Percentiles rank a stretch among this genome's conserved stretches.
phyloP scores from a whole-genome alignment of 2,113 vertebrate species.

The Protobothrops flavoviridis region DNA sequence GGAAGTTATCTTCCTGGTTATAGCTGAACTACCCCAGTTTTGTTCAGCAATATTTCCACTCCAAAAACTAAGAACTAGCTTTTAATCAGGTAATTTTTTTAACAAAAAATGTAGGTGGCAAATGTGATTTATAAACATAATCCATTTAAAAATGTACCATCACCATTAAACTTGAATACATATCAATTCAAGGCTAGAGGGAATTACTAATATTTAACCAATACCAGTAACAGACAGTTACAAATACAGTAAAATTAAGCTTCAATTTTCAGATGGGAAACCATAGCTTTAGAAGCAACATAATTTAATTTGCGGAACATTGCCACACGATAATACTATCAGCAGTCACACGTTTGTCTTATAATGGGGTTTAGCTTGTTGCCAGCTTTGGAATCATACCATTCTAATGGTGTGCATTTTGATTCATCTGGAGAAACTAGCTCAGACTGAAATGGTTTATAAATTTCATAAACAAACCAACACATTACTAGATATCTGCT shows the following conservation, averaged over 20 bases:
- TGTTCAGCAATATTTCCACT: background rate
- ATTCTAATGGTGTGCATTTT: background rate
- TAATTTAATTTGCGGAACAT: background rate
- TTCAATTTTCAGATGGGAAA: background rate
- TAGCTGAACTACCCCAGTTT: background rate
- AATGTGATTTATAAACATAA: background rate
- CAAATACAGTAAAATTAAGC: background rate
- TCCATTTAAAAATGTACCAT: background rate
- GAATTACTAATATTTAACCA: background rate
- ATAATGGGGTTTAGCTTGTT: background rate
- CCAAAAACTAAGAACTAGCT: background rate
- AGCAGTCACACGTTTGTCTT: background rate
- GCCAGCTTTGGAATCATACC: background rate
- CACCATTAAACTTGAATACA: background rate
- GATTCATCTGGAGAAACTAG: conserved; percentile 3
- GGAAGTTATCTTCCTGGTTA: conserved; percentile 23
- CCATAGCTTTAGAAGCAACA: background rate
- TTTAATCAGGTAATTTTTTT: background rate
- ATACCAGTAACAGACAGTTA: background rate
- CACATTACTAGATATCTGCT: background rate
- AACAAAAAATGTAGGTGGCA: background rate
- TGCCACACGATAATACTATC: background rate
- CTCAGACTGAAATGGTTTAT: background rate
- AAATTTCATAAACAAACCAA: background rate
- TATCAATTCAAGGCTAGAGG: background rate